A percentile compares a stretch with the other conserved stretches of the same genome.
Conservation (phyloP, 2,888 invertebrate species). For the Choristoneura rosaceana region DNA sequence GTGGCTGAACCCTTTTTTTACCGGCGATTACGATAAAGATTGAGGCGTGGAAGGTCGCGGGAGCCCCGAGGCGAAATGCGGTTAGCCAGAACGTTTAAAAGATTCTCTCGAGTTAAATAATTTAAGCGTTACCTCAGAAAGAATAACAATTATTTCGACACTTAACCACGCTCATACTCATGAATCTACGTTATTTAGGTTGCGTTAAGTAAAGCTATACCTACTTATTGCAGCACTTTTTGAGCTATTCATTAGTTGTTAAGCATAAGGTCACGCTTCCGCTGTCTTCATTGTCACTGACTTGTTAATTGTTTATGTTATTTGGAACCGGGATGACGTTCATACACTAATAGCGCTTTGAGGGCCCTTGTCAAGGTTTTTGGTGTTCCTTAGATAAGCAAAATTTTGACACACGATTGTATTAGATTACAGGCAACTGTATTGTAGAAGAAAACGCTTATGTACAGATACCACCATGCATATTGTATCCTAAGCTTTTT, state of each 20-base stretch:
- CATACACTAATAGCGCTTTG: conserved; percentile 23
- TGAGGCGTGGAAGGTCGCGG: conserved; percentile 37
- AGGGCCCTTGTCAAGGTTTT: conserved; percentile 18
- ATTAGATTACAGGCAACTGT: background rate
- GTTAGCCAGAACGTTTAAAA: conserved; percentile 24
- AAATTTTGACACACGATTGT: background rate
- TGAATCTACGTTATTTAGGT: conserved; percentile 24
- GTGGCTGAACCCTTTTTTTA: conserved; percentile 46
- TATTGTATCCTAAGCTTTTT: no score
- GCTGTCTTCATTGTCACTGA: conserved; percentile 37
- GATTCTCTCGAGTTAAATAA: conserved; percentile 24
- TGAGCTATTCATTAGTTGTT: conserved; percentile 26
- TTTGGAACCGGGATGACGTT: conserved; percentile 39
- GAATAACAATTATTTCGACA: conserved; percentile 30
- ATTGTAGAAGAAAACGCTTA: background rate
- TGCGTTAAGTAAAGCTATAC: conserved; percentile 9
- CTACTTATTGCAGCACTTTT: conserved; percentile 20
- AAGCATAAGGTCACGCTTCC: conserved; percentile 39
- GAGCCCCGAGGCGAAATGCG: conserved; percentile 29
- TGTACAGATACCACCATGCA: background rate
- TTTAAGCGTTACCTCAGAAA: conserved; percentile 22
- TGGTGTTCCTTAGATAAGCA: background rate
- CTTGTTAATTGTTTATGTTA: conserved; percentile 41
- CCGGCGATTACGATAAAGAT: conserved; percentile 44
- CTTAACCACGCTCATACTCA: background rate